Conservation (phyloP, 1,140 invertebrate species). For the Adelges cooleyi region DNA sequence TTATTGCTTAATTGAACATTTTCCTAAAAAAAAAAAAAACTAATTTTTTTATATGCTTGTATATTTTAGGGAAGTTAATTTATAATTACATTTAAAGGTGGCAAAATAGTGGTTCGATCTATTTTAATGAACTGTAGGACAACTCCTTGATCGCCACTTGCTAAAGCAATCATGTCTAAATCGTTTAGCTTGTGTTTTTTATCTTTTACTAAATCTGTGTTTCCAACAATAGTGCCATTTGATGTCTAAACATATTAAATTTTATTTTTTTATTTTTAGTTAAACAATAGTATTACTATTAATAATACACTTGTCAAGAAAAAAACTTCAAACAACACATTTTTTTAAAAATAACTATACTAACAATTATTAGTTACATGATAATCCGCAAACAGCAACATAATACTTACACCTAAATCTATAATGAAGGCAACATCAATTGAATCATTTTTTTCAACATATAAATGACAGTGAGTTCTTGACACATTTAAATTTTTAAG, state of each 20-base stretch:
- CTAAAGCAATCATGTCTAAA: slow-evolving; percentile 15
- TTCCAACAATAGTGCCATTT: slow-evolving; percentile 3
- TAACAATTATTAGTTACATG: too few species aligned
- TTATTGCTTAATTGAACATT: not conserved
- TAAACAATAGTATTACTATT: too few species aligned
- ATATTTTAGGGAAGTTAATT: too few species aligned
- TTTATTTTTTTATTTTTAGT: too few species aligned
- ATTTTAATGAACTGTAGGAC: slow-evolving; percentile 9
- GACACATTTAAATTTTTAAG: slow-evolving; percentile 18
- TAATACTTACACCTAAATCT: slow-evolving; percentile 8
- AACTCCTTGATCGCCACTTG: slow-evolving; percentile 14
- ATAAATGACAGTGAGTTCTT: slow-evolving; percentile 15
- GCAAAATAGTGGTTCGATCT: not conserved
- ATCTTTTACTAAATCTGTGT: not conserved
- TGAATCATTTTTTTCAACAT: not conserved
- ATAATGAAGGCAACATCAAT: slow-evolving; percentile 7
- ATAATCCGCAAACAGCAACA: too few species aligned
- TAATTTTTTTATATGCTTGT: too few species aligned
- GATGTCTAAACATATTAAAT: slow-evolving; percentile 23
- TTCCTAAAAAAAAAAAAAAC: not conserved
- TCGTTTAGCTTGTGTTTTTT: slow-evolving; percentile 2
- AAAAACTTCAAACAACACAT: too few species aligned
- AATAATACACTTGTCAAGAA: too few species aligned
- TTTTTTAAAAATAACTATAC: too few species aligned
- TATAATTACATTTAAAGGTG: not conserved